These are phyloP conservation scores for Triplophysa siluroides DNA, from an alignment of 2,113 vertebrate species.

Conservation along the genomic window DNA sequence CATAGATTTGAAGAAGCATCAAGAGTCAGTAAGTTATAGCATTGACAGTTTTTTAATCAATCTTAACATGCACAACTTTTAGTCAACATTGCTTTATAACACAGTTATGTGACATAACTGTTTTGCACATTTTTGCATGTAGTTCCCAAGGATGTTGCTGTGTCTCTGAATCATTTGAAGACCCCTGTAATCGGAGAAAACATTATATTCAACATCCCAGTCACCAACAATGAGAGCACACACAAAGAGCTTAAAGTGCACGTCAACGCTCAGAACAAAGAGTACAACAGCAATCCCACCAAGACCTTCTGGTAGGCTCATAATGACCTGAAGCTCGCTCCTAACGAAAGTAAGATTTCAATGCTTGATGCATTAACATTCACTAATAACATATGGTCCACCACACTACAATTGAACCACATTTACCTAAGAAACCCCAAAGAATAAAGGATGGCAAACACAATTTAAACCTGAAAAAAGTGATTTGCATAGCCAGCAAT, in stretches of 20 bases:
- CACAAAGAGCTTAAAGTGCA: conserved; percentile 62
- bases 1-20: too few relatives aligned
- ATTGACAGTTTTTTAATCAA: not conserved
- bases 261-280: conserved; percentile 73
- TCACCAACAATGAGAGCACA: conserved; percentile 59
- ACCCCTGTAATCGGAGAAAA: conserved; percentile 60
- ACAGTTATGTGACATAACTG: not conserved
- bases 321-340: conserved; percentile 54
- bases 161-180: conserved; percentile 62
- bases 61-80: too few relatives aligned
- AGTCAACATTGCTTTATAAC: not conserved
- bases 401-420: too few relatives aligned
- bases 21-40: not conserved
- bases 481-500: too few relatives aligned
- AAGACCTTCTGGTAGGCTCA: conserved; percentile 70
- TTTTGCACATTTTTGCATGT: not conserved
- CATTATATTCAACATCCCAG: conserved; percentile 63
- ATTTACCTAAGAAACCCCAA: too few relatives aligned
- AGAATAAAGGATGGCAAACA: too few relatives aligned
- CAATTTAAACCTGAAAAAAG: too few relatives aligned
- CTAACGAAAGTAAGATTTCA: conserved; percentile 64
- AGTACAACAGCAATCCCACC: conserved; percentile 68
- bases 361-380: too few relatives aligned
- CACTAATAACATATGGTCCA: too few relatives aligned
- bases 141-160: conserved; percentile 44